These are phyloP conservation scores for Melanocharis versteri DNA, from an alignment of 2,113 vertebrate species.

Conservation along the genomic window DNA sequence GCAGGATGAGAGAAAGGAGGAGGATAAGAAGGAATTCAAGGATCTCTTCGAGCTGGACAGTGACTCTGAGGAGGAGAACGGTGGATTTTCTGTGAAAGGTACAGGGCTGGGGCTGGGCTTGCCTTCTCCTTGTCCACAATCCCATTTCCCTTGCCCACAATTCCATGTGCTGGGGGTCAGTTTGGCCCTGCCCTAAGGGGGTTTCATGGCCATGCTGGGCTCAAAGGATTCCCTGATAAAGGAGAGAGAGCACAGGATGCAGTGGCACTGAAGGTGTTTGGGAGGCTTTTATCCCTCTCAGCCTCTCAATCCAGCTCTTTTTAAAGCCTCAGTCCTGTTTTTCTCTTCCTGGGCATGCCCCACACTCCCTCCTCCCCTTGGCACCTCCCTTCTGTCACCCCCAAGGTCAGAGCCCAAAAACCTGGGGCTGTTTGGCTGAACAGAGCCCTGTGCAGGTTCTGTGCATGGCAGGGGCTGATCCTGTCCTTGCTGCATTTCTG, in stretches of 20 bases:
- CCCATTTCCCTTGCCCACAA: background rate
- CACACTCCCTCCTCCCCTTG: background rate
- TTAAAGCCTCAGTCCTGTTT: background rate
- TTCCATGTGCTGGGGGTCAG: background rate
- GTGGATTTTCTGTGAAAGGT: slow-evolving; percentile 75
- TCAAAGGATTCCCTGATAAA: fast-evolving
- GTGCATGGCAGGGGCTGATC: background rate
- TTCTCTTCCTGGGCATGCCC: background rate
- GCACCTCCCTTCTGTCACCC: background rate
- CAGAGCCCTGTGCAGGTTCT: background rate
- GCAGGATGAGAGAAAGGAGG: slow-evolving; percentile 76
- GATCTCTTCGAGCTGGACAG: slow-evolving; percentile 88
- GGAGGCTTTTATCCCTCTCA: background rate
- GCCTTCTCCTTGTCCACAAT: background rate
- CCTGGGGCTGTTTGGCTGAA: background rate
- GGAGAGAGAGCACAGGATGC: background rate
- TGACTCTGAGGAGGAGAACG: slow-evolving; percentile 74
- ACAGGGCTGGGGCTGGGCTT: background rate
- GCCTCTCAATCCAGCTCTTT: background rate
- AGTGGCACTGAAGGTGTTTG: background rate
- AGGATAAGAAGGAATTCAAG: slow-evolving; percentile 89
- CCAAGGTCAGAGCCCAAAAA: background rate
- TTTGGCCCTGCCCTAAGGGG: fast-evolving
- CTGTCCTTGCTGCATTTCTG: background rate
- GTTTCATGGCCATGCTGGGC: background rate